A percentile compares a stretch with the other conserved stretches of the same genome.
Evolutionary conservation across 2,888 invertebrate species (phyloP).

Genomic region (Stenotaenia linearis): DNA sequence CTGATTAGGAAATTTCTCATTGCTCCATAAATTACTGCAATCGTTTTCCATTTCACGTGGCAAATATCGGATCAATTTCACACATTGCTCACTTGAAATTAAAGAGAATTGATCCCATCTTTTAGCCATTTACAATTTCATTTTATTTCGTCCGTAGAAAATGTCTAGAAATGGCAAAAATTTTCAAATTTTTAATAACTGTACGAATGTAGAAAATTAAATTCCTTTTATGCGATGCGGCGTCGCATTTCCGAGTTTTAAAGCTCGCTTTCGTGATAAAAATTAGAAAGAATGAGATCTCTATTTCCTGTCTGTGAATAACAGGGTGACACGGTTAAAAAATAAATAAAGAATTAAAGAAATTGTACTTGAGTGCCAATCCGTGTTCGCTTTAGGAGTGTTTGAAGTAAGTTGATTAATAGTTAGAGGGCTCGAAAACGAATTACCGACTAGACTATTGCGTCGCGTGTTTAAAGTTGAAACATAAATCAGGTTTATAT

Average conservation of each 20-base stretch:
- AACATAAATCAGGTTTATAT: not conserved
- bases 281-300: not conserved
- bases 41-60: constrained; percentile 8
- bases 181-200: not conserved
- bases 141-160: not conserved
- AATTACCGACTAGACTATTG: not conserved
- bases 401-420: not conserved
- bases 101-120: not conserved
- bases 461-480: not conserved
- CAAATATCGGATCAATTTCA: constrained; percentile 6
- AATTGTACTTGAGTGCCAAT: not conserved
- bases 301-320: too few species aligned
- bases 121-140: not conserved
- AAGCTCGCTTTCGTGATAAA: not conserved
- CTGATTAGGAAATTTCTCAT: constrained; percentile 24
- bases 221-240: not conserved
- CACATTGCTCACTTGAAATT: not conserved
- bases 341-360: not conserved
- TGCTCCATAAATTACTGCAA: constrained; percentile 10
- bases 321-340: not conserved
- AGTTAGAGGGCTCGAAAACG: not conserved
- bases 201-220: not conserved
- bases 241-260: not conserved
- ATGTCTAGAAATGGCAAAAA: not conserved
- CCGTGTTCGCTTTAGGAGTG: not conserved